A percentile compares a stretch with the other conserved stretches of the same genome.
phyloP scores from a whole-genome alignment of 2,797 vertebrate species.

The Schizothorax lantsangensis region DNA sequence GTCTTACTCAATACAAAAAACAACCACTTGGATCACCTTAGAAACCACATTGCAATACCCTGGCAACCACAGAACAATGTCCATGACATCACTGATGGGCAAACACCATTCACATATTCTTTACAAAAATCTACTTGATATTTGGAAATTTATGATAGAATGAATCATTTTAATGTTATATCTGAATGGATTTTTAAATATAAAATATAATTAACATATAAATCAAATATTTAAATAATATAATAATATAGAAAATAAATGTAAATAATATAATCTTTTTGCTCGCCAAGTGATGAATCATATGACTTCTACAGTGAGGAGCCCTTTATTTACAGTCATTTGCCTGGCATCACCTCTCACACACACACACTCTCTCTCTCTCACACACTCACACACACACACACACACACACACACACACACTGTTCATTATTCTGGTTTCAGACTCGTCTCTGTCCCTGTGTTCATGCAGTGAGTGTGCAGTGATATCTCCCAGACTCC shows the following conservation, averaged over 20 bases:
- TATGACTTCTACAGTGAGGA: neutral
- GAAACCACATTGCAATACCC: neutral
- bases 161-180: too few species aligned
- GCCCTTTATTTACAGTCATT: neutral
- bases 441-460: constrained; percentile 55
- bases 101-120: neutral
- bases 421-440: constrained; percentile 34
- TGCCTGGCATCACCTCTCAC: neutral
- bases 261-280: neutral
- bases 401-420: constrained; percentile 26
- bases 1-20: neutral
- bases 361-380: neutral
- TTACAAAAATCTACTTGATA: too few species aligned
- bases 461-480: constrained; percentile 68
- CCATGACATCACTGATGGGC: neutral
- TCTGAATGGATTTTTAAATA: neutral
- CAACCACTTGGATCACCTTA: neutral
- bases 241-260: too few species aligned
- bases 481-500: constrained; percentile 66
- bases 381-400: neutral
- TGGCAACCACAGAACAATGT: neutral
- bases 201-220: neutral
- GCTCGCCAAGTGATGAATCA: too few species aligned
- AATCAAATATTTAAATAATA: too few species aligned
- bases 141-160: too few species aligned